Evolutionary conservation across 2,797 vertebrate species (phyloP).

Genomic region (Sebastes umbrosus): DNA sequence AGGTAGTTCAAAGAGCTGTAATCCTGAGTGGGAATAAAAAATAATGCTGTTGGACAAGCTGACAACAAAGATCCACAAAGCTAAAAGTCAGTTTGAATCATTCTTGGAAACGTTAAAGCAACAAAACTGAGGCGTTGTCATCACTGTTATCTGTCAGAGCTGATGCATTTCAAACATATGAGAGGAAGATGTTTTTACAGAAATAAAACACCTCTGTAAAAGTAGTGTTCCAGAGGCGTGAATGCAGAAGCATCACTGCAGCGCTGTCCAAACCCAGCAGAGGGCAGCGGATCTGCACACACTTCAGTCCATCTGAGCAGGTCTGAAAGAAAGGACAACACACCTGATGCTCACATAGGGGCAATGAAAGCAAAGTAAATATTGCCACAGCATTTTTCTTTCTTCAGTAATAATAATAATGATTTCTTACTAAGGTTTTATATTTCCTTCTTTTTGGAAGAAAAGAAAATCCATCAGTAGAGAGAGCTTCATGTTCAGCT

Average conservation of each 20-base stretch:
- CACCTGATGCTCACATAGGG: not conserved
- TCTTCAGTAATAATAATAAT: not conserved
- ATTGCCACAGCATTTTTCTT: not conserved
- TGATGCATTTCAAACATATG: not conserved
- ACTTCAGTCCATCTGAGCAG: conserved; percentile 83
- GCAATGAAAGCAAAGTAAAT: not conserved
- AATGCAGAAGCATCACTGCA: conserved; percentile 81
- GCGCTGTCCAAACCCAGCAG: conserved; percentile 88
- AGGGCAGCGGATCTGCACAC: conserved; percentile 88
- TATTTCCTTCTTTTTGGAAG: conserved; percentile 85
- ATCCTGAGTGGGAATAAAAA: conserved; percentile 76
- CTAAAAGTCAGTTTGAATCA: not conserved
- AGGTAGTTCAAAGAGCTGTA: conserved; percentile 91
- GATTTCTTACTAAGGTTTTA: conserved; percentile 84
- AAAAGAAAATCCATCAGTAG: conserved; percentile 75
- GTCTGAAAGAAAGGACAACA: conserved; percentile 74
- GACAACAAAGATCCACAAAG: not conserved
- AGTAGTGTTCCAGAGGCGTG: conserved; percentile 89
- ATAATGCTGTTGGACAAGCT: not conserved
- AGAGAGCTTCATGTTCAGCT: conserved; percentile 74
- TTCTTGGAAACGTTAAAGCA: not conserved
- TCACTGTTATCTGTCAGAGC: not conserved
- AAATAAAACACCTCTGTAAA: conserved; percentile 84
- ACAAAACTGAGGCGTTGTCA: not conserved
- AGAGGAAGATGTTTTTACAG: not conserved